These are phyloP conservation scores for Eupithecia tripunctaria DNA, from an alignment of 2,888 invertebrate genomes.

Conservation along the genomic window DNA sequence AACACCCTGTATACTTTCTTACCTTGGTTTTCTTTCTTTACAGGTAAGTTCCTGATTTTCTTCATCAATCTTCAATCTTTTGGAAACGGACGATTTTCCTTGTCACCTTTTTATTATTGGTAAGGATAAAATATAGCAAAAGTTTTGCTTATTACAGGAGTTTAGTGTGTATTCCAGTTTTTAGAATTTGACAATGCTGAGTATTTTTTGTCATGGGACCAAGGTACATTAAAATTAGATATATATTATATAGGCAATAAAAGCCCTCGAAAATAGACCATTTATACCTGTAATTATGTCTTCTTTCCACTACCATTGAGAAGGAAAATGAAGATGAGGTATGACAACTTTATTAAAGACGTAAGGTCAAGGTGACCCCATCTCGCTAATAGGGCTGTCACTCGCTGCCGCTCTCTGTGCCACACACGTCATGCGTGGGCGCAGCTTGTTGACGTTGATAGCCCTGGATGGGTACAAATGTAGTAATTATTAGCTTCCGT, in stretches of 20 bases:
- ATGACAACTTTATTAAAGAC: conserved; percentile 1
- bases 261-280: not conserved
- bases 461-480: not conserved
- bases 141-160: not conserved
- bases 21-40: conserved; percentile 23
- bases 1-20: not conserved
- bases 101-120: not conserved
- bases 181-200: not conserved
- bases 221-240: not conserved
- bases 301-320: not conserved
- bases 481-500: not conserved
- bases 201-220: not conserved
- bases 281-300: not conserved
- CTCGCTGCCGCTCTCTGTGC: not conserved
- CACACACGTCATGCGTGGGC: not conserved
- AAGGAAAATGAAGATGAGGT: not conserved
- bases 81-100: not conserved
- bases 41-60: conserved; percentile 40
- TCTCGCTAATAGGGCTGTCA: not conserved
- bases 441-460: not conserved
- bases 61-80: no score
- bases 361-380: not conserved
- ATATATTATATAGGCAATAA: not conserved
- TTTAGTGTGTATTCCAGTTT: not conserved
- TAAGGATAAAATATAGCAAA: not conserved